Conservation (phyloP, 2,888 invertebrate species). For the Drosophila robusta region DNA sequence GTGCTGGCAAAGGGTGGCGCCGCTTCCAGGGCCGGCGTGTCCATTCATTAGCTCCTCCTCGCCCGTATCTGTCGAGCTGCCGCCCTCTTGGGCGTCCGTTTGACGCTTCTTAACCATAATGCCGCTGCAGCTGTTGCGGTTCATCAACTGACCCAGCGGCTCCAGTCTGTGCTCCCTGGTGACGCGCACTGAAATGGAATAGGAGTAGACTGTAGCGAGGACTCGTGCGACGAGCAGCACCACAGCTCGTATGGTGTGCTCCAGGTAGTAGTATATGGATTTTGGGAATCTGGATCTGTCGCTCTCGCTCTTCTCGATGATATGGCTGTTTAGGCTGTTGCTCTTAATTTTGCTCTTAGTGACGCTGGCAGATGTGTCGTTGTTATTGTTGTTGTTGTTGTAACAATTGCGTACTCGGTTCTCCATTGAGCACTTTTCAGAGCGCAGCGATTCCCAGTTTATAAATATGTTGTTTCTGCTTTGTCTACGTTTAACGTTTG, state of each 20-base stretch:
- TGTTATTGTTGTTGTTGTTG: background rate
- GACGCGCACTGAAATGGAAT: conserved; percentile 33
- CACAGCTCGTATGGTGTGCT: conserved; percentile 1
- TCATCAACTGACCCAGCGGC: conserved; percentile 47
- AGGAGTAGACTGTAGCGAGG: conserved; percentile 6
- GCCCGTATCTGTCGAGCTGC: conserved; percentile 89
- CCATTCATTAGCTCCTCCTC: conserved; percentile 87
- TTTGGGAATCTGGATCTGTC: background rate
- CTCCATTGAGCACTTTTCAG: conserved; percentile 1
- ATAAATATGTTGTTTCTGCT: background rate
- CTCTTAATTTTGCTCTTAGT: background rate
- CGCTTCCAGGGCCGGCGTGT: conserved; percentile 30
- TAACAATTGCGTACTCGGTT: conserved; percentile 1
- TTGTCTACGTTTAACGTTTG: conserved; percentile 16
- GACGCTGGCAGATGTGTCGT: background rate
- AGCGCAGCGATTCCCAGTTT: background rate
- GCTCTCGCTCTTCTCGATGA: background rate
- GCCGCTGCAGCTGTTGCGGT: conserved; percentile 26
- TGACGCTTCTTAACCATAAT: conserved; percentile 91
- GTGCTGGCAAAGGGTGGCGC: conserved; percentile 87
- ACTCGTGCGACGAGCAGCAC: background rate
- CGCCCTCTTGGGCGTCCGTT: conserved; percentile 89
- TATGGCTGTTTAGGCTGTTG: background rate
- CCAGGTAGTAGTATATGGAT: background rate
- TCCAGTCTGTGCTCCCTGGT: conserved; percentile 11